These are phyloP conservation scores for Muschampia plurimacula DNA, from an alignment of 2,888 invertebrate species.

Conservation along the genomic window DNA sequence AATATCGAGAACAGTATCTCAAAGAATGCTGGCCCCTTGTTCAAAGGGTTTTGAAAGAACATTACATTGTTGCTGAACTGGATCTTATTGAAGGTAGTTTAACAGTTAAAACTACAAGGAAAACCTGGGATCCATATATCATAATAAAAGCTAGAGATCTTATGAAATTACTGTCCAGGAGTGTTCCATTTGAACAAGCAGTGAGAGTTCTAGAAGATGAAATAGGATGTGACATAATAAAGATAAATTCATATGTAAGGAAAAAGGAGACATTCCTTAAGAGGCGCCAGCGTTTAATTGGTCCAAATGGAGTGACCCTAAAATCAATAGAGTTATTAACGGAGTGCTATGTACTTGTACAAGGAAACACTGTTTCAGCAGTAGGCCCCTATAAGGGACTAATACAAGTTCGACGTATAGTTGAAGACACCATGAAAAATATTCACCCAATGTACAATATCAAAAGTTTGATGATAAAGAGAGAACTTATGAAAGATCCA, in stretches of 20 bases:
- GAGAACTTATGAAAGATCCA: slow-evolving; percentile 97
- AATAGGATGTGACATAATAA: slow-evolving; percentile 94
- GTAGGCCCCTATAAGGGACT: slow-evolving; percentile 98
- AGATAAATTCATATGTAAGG: slow-evolving; percentile 95
- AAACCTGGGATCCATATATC: slow-evolving; percentile 99
- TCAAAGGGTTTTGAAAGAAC: slow-evolving; percentile 92
- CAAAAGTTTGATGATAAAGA: slow-evolving; percentile 98
- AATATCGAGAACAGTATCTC: slow-evolving; percentile 98
- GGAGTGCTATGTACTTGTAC: slow-evolving; percentile 97
- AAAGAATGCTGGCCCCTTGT: slow-evolving; percentile 98
- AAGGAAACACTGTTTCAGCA: slow-evolving; percentile 98
- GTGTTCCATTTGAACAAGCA: slow-evolving; percentile 99
- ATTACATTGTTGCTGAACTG: slow-evolving; percentile 93
- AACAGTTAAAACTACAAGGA: slow-evolving; percentile 96
- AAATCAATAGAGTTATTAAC: slow-evolving; percentile 98
- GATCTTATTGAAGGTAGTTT: slow-evolving; percentile 98
- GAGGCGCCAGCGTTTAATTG: slow-evolving; percentile 96
- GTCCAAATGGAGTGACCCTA: slow-evolving; percentile 98
- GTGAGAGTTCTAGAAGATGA: slow-evolving; percentile 93
- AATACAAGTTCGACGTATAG: slow-evolving; percentile 94
- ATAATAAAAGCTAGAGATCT: slow-evolving; percentile 98
- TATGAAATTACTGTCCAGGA: slow-evolving; percentile 96
- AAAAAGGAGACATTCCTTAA: slow-evolving; percentile 98
- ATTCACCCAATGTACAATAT: slow-evolving; percentile 99
- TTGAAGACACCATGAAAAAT: slow-evolving; percentile 99